phyloP scores from a whole-genome alignment of 2,797 vertebrate genomes.

The Coregonus ussuriensis region DNA sequence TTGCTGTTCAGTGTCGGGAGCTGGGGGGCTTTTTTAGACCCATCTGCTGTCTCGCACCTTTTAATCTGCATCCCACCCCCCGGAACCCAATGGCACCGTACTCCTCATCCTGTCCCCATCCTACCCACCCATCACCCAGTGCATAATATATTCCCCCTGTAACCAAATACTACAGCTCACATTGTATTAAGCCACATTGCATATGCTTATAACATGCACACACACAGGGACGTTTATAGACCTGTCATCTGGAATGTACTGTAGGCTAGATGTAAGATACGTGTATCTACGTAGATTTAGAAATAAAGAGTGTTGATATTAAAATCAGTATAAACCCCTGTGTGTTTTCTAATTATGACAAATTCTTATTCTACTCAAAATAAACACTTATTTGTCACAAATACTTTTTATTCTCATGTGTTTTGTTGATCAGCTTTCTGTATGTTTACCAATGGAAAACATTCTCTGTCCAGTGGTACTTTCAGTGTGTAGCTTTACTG shows the following conservation, averaged over 20 bases:
- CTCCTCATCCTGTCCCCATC: neutral
- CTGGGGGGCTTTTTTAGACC: constrained; percentile 73
- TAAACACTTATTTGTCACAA: neutral
- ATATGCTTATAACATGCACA: neutral
- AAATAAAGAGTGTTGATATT: neutral
- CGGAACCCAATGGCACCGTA: neutral
- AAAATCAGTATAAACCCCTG: neutral
- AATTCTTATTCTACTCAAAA: neutral
- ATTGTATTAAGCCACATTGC: neutral
- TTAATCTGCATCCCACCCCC: constrained; percentile 66
- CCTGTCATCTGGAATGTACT: constrained; percentile 2
- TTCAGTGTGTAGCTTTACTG: no score
- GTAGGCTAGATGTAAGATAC: neutral
- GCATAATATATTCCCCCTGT: neutral
- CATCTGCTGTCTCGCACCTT: constrained; percentile 85
- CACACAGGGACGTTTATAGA: neutral
- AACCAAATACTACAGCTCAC: neutral
- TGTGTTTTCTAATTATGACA: neutral
- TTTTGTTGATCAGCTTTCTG: no score
- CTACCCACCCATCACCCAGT: constrained; percentile 35
- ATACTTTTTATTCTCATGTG: no score
- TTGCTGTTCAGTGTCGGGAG: constrained; percentile 65
- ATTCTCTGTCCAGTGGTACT: no score
- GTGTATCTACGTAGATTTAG: neutral
- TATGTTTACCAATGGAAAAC: no score